These are phyloP conservation scores for Branchipolynoe longqiensis DNA, from an alignment of 2,888 invertebrate genomes.

Conservation along the genomic window DNA sequence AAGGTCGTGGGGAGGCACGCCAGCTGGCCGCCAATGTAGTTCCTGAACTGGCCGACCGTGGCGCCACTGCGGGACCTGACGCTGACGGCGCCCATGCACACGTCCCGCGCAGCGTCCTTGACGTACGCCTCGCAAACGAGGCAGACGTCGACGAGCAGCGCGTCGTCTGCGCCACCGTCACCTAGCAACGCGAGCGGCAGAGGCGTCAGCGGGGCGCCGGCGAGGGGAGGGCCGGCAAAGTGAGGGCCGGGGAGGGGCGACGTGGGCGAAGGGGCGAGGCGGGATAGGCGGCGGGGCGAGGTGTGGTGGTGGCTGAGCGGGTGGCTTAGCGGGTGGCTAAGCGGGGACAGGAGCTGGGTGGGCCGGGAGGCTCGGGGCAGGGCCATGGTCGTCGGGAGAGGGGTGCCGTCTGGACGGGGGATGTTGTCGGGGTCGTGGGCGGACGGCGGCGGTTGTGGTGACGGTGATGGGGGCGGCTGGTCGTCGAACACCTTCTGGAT, in stretches of 20 bases:
- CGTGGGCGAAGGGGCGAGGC: no score
- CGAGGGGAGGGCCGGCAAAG: neutral
- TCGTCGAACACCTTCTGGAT: neutral
- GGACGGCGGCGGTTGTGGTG: no score
- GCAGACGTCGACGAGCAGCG: neutral
- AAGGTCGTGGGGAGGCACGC: slow-evolving; percentile 20
- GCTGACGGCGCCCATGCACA: neutral
- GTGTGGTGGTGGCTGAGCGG: neutral
- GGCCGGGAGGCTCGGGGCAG: neutral
- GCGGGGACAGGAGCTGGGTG: neutral
- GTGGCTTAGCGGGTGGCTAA: neutral
- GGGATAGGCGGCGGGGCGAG: no score
- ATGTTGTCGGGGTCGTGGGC: neutral
- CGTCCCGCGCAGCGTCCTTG: slow-evolving; percentile 25
- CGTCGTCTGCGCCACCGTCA: neutral
- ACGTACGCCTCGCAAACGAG: slow-evolving; percentile 28
- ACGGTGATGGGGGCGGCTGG: no score
- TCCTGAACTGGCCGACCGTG: slow-evolving; percentile 5
- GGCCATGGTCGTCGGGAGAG: no score
- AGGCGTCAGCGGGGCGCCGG: no score
- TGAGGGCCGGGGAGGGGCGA: neutral
- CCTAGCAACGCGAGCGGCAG: neutral
- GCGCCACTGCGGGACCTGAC: neutral
- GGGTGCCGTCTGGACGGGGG: neutral
- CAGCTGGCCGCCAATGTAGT: neutral